These are phyloP conservation scores for Oceanodroma tethys DNA, from an alignment of 2,113 vertebrate genomes.

Conservation along the genomic window DNA sequence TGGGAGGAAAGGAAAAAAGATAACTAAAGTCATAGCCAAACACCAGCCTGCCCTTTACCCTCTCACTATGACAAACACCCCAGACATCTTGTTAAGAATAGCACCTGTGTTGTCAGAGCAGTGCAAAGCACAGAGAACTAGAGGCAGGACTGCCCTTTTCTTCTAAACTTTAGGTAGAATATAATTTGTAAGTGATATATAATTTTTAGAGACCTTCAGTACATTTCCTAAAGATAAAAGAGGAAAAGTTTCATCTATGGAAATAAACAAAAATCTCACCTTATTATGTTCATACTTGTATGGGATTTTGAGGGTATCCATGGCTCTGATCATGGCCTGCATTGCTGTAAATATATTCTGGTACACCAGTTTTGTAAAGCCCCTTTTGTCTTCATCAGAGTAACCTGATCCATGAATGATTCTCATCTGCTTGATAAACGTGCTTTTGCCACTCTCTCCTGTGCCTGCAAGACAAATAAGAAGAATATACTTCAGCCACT, in stretches of 20 bases:
- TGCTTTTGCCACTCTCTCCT: conserved; percentile 87
- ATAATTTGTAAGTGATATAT: not conserved
- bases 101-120: not conserved
- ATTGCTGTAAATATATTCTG: conserved; percentile 97
- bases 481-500: conserved; percentile 18
- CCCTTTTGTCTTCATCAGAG: conserved; percentile 91
- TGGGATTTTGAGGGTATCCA: conserved; percentile 89
- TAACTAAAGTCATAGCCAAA: not conserved
- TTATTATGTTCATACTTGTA: conserved; percentile 90
- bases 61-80: not conserved
- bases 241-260: not conserved
- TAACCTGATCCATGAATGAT: conserved; percentile 96
- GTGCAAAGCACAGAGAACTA: not conserved
- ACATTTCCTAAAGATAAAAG: not conserved
- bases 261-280: conserved; percentile 69
- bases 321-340: conserved; percentile 95
- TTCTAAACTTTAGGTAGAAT: not conserved
- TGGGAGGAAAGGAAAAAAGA: not conserved
- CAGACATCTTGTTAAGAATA: not conserved
- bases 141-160: not conserved
- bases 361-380: conserved; percentile 91
- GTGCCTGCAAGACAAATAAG: conserved; percentile 76
- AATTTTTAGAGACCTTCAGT: not conserved
- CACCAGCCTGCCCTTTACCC: not conserved
- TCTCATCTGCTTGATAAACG: conserved; percentile 92